Evolutionary conservation across 1,140 invertebrate genomes (phyloP).

Genomic region (Sycophaga agraensis): DNA sequence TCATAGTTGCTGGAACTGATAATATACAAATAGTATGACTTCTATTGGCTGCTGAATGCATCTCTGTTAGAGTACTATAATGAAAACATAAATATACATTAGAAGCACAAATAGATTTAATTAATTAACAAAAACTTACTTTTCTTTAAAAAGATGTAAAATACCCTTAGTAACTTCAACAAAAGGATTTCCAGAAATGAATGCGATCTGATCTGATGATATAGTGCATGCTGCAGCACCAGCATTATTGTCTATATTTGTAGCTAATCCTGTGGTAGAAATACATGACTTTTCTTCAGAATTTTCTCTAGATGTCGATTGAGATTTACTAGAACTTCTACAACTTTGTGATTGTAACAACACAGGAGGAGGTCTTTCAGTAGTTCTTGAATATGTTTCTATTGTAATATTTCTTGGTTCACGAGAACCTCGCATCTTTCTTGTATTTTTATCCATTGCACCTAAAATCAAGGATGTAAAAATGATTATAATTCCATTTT

Average conservation of each 20-base stretch:
- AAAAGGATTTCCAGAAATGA: slow-evolving; percentile 94
- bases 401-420: slow-evolving; percentile 65
- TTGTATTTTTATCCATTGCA: slow-evolving; percentile 42
- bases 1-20: slow-evolving; percentile 89
- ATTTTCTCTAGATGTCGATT: slow-evolving; percentile 49
- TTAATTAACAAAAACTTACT: slow-evolving; percentile 60
- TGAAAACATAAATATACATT: slow-evolving; percentile 6
- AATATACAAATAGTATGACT: slow-evolving; percentile 90
- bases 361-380: slow-evolving; percentile 49
- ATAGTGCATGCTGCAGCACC: slow-evolving; percentile 45
- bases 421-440: slow-evolving; percentile 62
- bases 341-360: slow-evolving; percentile 35
- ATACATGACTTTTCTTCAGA: slow-evolving; percentile 49
- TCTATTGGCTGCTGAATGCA: slow-evolving; percentile 65
- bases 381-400: slow-evolving; percentile 64
- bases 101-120: slow-evolving; percentile 7
- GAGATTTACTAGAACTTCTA: slow-evolving; percentile 43
- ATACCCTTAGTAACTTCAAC: slow-evolving; percentile 96
- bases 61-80: slow-evolving; percentile 65
- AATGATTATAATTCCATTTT: background rate
- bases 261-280: slow-evolving; percentile 48
- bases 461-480: no score
- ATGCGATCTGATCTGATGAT: slow-evolving; percentile 68
- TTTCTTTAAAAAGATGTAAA: slow-evolving; percentile 94
- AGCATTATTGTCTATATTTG: slow-evolving; percentile 47